Evolutionary conservation across 1,140 invertebrate genomes (phyloP), one percentile per base, ranked within the genome.

Genomic region (Chymomyza costata): DNA sequence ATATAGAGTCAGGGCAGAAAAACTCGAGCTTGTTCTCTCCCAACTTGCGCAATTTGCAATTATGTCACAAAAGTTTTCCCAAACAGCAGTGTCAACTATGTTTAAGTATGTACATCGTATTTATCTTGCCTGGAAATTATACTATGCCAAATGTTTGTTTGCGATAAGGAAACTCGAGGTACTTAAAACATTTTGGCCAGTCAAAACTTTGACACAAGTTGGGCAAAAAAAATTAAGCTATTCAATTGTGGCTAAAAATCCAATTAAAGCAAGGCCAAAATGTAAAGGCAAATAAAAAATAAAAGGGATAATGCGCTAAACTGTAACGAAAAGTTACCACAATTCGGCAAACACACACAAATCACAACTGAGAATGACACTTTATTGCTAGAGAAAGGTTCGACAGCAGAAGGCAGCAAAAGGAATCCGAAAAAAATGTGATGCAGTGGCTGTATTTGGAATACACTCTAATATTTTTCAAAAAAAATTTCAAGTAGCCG

Each of bases 41-140:
- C n/a, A n/a, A 39, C 63, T 73, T 55, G 68, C 69, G 68, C 66
- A 67, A 73, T 73, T 73, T 59, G 53, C 68, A 78, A 76, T 78
- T 76, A 70, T 62, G 47, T 35, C 39, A 32, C 39, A 34, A 69
- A 66, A 51, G 43, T 67, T 73, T 62, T 17, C 28, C 37, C 35
- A 31, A 41, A 32, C 45, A 51, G 62, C 40, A n/a, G 39, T 25
- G 21, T 3, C 21, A 25, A 25, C 21, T 25, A 25, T 25, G 3
- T 25, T 3, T 25, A 3, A 5, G 21, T 25, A 25, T 25, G 3
- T 25, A 37, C 44, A n/a, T n/a, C n/a, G n/a, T n/a, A n/a, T n/a
- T n/a, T n/a, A n/a, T n/a, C n/a, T n/a, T n/a, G 45, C 31, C 38
- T 38, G 28, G n/a, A 51, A 61, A 51, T 61, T 61, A 61, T 61